Percentiles rank a stretch among this genome's conserved stretches.
Conservation (phyloP, 2,888 invertebrate species). For the Phlogophora meticulosa region DNA sequence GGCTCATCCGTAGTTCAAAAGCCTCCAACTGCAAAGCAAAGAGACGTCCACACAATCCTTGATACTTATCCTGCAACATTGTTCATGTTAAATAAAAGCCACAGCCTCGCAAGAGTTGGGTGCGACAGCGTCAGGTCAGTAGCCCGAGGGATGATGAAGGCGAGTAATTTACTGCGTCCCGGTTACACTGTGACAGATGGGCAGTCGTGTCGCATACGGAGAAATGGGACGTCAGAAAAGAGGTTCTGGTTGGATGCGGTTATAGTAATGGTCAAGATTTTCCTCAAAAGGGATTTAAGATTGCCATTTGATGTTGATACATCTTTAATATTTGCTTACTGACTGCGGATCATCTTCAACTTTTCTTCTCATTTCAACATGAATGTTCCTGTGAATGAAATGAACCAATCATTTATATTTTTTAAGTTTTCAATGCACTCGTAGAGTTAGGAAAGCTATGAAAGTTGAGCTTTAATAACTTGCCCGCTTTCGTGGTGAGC, state of each 20-base stretch:
- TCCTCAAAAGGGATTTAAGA: too few relatives aligned
- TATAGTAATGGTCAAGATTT: neutral
- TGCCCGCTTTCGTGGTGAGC: too few relatives aligned
- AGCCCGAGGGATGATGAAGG: constrained; percentile 85
- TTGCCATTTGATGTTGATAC: too few relatives aligned
- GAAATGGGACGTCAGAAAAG: constrained; percentile 36
- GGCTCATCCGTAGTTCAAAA: constrained; percentile 9
- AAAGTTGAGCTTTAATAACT: too few relatives aligned
- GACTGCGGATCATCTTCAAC: too few relatives aligned
- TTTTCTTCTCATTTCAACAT: too few relatives aligned
- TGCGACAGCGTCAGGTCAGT: constrained; percentile 77
- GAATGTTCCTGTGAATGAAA: too few relatives aligned
- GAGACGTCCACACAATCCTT: constrained; percentile 32
- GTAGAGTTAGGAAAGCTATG: too few relatives aligned
- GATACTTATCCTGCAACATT: constrained; percentile 57
- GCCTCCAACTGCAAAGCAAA: constrained; percentile 14
- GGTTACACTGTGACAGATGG: constrained; percentile 86
- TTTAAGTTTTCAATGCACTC: too few relatives aligned
- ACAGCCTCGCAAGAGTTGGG: constrained; percentile 65
- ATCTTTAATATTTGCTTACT: too few relatives aligned
- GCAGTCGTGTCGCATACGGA: constrained; percentile 75
- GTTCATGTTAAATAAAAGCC: constrained; percentile 74
- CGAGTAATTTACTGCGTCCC: constrained; percentile 86
- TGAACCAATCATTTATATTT: too few relatives aligned
- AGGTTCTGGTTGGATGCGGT: constrained; percentile 32